Percentiles rank a stretch among this genome's conserved stretches.
Conservation (phyloP, 1,140 invertebrate species). For the Sycophaga agraensis region DNA sequence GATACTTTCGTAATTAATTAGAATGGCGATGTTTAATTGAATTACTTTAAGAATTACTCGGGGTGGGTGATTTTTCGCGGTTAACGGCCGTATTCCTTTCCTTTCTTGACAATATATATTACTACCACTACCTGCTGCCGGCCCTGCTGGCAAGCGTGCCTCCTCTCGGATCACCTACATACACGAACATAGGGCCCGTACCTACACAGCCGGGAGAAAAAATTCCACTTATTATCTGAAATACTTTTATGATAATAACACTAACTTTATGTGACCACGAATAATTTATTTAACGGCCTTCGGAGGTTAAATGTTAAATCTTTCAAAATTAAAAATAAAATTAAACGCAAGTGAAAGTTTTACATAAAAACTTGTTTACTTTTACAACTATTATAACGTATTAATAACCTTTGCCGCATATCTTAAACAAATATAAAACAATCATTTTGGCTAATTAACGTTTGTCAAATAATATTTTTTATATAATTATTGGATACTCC, state of each 20-base stretch:
- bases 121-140: no score
- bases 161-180: no score
- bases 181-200: no score
- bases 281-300: not conserved
- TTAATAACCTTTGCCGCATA: not conserved
- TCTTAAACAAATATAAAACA: no score
- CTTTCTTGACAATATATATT: not conserved
- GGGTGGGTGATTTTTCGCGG: no score
- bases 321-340: not conserved
- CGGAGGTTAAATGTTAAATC: not conserved
- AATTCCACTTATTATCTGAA: not conserved
- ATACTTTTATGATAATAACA: constrained; percentile 1
- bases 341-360: not conserved
- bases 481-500: no score
- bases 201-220: no score
- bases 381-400: constrained; percentile 2
- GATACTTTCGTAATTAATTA: not conserved
- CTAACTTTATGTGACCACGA: not conserved
- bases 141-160: no score
- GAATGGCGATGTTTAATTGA: constrained; percentile 4
- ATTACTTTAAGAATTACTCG: not conserved
- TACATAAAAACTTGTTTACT: not conserved
- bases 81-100: not conserved
- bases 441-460: no score
- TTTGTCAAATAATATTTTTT: no score